phyloP scores from a whole-genome alignment of 2,113 vertebrate genomes.

The Myotis brandtii region DNA sequence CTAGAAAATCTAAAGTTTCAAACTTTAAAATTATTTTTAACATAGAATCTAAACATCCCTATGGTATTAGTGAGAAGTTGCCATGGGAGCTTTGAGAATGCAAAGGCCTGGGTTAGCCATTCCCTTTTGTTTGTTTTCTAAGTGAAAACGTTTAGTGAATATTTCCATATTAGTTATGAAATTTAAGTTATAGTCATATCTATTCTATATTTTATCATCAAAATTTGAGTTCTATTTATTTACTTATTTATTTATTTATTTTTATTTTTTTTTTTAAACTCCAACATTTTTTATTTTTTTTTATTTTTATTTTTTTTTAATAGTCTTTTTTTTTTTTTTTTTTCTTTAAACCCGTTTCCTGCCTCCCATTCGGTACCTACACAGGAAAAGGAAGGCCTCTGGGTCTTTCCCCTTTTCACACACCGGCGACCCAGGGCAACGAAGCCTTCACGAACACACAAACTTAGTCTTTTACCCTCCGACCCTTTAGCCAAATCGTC shows the following conservation, averaged over 20 bases:
- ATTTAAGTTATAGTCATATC: background rate
- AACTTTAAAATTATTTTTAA: background rate
- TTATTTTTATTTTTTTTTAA: no score
- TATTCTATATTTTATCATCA: background rate
- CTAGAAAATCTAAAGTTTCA: background rate
- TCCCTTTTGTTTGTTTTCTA: background rate
- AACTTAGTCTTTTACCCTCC: background rate
- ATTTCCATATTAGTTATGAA: conserved; percentile 1
- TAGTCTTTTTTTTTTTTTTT: conserved; percentile 25
- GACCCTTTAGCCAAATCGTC: background rate
- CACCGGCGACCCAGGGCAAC: background rate
- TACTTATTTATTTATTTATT: no score
- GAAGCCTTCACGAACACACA: background rate
- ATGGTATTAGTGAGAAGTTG: background rate
- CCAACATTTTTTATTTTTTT: no score
- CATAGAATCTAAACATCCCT: background rate
- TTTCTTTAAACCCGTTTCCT: conserved; percentile 67
- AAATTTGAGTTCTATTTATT: conserved; percentile 7
- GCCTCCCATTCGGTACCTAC: conserved; percentile 51
- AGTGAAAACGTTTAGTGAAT: background rate
- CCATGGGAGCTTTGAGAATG: background rate
- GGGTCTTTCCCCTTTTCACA: conserved; percentile 9
- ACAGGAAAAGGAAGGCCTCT: conserved; percentile 80
- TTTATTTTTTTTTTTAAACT: no score
- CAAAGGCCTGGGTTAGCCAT: background rate